Percentiles rank a stretch among this genome's conserved stretches.
These are phyloP conservation scores for Leptinotarsa peninsularis DNA, from an alignment of 2,888 invertebrate genomes.

Conservation along the genomic window DNA sequence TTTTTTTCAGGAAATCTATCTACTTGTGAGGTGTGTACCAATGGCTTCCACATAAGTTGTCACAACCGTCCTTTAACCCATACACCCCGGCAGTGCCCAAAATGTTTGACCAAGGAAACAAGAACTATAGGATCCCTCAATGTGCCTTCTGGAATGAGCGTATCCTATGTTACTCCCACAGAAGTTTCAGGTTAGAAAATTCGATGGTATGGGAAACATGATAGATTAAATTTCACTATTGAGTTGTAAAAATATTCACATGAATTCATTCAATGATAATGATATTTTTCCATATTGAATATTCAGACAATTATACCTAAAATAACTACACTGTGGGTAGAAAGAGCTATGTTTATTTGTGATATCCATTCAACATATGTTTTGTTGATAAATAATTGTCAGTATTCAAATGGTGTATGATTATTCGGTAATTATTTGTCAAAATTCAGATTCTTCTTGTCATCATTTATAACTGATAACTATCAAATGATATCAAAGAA, in stretches of 20 bases:
- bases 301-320: no score
- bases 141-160: slow-evolving; percentile 62
- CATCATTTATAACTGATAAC: no score
- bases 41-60: slow-evolving; percentile 69
- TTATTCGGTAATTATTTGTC: no score
- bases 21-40: slow-evolving; percentile 68
- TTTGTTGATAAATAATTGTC: no score
- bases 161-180: slow-evolving; percentile 57
- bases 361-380: no score
- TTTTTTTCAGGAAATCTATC: slow-evolving; percentile 64
- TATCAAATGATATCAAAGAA: no score
- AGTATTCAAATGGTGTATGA: no score
- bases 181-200: slow-evolving; percentile 60
- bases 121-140: slow-evolving; percentile 58
- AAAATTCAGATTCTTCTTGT: no score
- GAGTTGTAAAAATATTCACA: not conserved
- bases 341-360: no score
- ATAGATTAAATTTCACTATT: not conserved
- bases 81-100: slow-evolving; percentile 67
- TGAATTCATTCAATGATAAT: no score
- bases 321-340: no score
- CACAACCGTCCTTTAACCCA: slow-evolving; percentile 67
- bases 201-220: slow-evolving; percentile 11
- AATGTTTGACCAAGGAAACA: slow-evolving; percentile 64
- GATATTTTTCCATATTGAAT: no score